Percentiles rank a stretch among this genome's conserved stretches.
phyloP scores from a whole-genome alignment of 2,888 invertebrate genomes.

The Prionchulus punctatus region DNA sequence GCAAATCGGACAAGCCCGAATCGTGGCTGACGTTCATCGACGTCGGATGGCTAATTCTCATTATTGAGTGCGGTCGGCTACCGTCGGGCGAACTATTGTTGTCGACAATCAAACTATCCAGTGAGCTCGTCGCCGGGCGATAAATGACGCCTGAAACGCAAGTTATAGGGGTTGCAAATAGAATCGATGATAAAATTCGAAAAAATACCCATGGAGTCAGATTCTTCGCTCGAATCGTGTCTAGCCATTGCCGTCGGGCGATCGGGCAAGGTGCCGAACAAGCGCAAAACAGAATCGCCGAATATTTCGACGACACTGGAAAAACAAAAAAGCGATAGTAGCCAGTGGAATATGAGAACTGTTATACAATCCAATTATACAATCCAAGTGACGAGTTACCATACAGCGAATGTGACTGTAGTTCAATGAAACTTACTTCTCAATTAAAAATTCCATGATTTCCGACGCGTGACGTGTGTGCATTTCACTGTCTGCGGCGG shows the following conservation, averaged over 20 bases:
- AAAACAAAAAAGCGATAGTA: background rate
- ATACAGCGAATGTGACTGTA: too few relatives aligned
- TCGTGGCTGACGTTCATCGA: constrained; percentile 54
- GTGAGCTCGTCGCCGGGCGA: constrained; percentile 58
- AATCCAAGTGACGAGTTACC: too few relatives aligned
- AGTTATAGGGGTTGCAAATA: background rate
- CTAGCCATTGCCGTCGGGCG: background rate
- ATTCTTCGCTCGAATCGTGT: background rate
- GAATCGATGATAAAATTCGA: background rate
- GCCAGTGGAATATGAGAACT: too few relatives aligned
- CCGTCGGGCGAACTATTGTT: background rate
- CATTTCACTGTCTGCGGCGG: background rate
- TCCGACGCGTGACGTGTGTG: constrained; percentile 17
- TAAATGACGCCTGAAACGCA: too few relatives aligned
- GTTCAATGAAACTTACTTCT: constrained; percentile 51
- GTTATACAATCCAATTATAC: too few relatives aligned
- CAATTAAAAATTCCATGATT: constrained; percentile 58
- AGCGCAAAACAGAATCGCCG: constrained; percentile 53
- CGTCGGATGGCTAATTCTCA: too few relatives aligned
- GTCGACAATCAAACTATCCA: constrained; percentile 39
- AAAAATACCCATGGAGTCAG: background rate
- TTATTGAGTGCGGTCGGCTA: background rate
- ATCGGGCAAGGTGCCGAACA: constrained; percentile 52
- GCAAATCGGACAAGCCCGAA: constrained; percentile 52
- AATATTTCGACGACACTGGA: constrained; percentile 42